These are phyloP conservation scores for Sinocyclocheilus rhinocerous DNA, from an alignment of 2,113 vertebrate genomes.

Conservation along the genomic window DNA sequence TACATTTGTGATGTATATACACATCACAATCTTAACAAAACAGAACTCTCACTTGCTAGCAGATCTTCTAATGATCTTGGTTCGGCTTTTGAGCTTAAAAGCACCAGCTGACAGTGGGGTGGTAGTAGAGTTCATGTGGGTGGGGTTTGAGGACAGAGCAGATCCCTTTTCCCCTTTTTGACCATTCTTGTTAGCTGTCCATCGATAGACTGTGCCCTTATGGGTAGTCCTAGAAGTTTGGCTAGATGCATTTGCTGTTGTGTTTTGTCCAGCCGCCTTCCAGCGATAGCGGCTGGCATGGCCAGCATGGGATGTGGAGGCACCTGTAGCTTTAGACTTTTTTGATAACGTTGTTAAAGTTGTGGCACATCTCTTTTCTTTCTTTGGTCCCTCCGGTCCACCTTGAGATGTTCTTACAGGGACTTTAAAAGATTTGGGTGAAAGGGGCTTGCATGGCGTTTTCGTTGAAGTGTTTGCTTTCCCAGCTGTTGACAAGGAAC, in stretches of 20 bases:
- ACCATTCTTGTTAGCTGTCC: conserved; percentile 72
- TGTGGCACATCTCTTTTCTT: conserved; percentile 49
- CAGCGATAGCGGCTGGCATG: conserved; percentile 84
- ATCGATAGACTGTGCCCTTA: conserved; percentile 77
- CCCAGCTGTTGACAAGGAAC: conserved; percentile 30
- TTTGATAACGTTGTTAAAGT: conserved; percentile 47
- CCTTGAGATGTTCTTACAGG: conserved; percentile 31
- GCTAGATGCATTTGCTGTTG: not conserved
- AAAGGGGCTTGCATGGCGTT: conserved; percentile 65
- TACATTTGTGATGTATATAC: no score
- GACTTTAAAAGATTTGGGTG: conserved; percentile 67
- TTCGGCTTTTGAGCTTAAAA: conserved; percentile 88
- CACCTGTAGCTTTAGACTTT: conserved; percentile 59
- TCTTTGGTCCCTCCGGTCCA: conserved; percentile 48
- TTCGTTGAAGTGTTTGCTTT: conserved; percentile 65
- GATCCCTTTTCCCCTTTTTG: conserved; percentile 37
- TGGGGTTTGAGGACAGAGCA: not conserved
- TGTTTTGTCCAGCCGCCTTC: conserved; percentile 77
- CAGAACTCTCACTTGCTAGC: conserved; percentile 69
- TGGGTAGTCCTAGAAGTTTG: conserved; percentile 50
- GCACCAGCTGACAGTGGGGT: conserved; percentile 54
- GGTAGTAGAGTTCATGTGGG: not conserved
- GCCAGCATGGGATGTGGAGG: conserved; percentile 39
- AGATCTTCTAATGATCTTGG: conserved; percentile 83
- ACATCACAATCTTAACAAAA: not conserved